A percentile compares a stretch with the other conserved stretches of the same genome.
phyloP scores from a whole-genome alignment of 1,140 invertebrate genomes.

The Diploscapter pachys region DNA sequence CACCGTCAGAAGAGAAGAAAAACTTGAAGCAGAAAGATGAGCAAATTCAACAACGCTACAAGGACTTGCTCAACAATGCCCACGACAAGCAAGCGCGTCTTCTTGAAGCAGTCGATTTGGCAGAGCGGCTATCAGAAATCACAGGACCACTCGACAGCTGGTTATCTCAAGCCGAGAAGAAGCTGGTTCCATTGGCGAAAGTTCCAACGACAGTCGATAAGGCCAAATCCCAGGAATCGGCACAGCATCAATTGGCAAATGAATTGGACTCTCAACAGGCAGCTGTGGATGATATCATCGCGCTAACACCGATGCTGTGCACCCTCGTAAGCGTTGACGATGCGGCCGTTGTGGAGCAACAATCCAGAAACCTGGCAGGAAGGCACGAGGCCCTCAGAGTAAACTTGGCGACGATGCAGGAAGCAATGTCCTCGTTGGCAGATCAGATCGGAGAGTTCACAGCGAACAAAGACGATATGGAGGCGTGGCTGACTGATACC shows the following conservation, averaged over 20 bases:
- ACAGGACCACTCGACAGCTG: conserved; percentile 81
- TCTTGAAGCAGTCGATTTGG: conserved; percentile 80
- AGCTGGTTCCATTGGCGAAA: conserved; percentile 62
- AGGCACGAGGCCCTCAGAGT: no score
- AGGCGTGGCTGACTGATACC: conserved; percentile 87
- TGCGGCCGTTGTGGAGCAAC: background rate
- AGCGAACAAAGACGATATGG: conserved; percentile 81
- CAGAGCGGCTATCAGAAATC: conserved; percentile 65
- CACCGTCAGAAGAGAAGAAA: conserved; percentile 70
- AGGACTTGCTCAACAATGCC: conserved; percentile 66
- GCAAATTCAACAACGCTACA: conserved; percentile 39
- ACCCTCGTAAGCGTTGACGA: conserved; percentile 6
- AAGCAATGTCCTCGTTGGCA: no score
- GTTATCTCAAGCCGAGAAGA: conserved; percentile 84
- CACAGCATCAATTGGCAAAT: conserved; percentile 67
- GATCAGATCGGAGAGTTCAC: conserved; percentile 73
- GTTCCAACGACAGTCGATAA: conserved; percentile 42
- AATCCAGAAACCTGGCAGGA: no score
- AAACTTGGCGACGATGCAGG: no score
- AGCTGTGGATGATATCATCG: no score
- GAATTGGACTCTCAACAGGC: conserved; percentile 21
- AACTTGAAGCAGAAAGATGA: conserved; percentile 37
- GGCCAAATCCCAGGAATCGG: conserved; percentile 32
- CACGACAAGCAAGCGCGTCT: conserved; percentile 79
- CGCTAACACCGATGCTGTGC: no score